phyloP scores from a whole-genome alignment of 2,888 invertebrate genomes.

The Caenorhabditis sulstoni region DNA sequence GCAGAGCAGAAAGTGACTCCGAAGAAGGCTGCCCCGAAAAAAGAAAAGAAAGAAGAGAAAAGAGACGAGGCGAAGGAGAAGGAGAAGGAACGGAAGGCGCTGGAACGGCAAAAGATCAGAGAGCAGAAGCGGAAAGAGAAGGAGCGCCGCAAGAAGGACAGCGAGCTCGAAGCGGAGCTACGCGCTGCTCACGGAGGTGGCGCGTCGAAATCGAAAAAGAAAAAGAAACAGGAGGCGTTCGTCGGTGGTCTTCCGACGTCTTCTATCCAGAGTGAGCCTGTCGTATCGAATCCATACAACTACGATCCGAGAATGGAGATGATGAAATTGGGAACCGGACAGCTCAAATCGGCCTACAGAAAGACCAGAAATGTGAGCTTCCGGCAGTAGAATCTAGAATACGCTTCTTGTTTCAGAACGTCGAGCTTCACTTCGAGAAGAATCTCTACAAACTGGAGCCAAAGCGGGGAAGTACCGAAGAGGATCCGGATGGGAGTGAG shows the following conservation, averaged over 20 bases:
- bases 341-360: constrained; percentile 68
- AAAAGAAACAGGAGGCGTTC: constrained; percentile 61
- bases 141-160: constrained; percentile 15
- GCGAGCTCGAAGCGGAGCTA: constrained; percentile 47
- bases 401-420: constrained; percentile 51
- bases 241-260: constrained; percentile 63
- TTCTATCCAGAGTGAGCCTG: constrained; percentile 57
- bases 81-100: constrained; percentile 7
- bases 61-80: constrained; percentile 2
- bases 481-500: too few relatives aligned
- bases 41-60: constrained; percentile 25
- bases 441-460: constrained; percentile 66
- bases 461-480: constrained; percentile 38
- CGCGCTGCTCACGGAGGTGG: constrained; percentile 51
- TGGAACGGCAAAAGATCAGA: constrained; percentile 3
- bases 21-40: constrained; percentile 1
- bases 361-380: constrained; percentile 60
- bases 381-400: neutral
- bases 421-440: constrained; percentile 59
- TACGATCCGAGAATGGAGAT: constrained; percentile 70
- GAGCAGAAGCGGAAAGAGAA: constrained; percentile 23
- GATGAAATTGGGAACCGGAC: constrained; percentile 67
- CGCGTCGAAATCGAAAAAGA: constrained; percentile 57
- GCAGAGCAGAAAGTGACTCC: constrained; percentile 2
- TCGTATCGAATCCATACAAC: constrained; percentile 67